Base-by-base conservation (phyloP, 1,140 invertebrate genomes). In the Capitella teleta region DNA sequence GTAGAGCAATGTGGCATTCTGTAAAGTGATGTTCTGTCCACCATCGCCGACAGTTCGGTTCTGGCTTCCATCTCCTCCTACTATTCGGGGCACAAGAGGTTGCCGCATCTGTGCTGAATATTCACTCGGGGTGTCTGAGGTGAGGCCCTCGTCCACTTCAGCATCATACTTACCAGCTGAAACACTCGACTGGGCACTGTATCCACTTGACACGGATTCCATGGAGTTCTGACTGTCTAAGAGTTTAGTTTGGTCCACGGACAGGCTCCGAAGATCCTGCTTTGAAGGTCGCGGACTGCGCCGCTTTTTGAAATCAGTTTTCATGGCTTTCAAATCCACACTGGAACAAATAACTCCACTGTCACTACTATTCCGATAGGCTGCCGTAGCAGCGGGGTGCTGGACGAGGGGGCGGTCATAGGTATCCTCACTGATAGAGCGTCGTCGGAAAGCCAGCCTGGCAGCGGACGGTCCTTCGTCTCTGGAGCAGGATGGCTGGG, bases 381-480 rank as follows among this genome's bases (percentile, higher is more conserved):
- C 23, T 6, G 16, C 45, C n/a, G 5, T 24, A 25, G 26, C 41
- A 6, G n/a, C 24, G 23, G 50, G 28, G 10, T 30, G 14, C 49
- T n/a, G n/a, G 21, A 26, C 8, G 26, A 23, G 24, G 4, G 16
- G 37, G 16, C 38, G 37, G 28, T 43, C 25, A 41, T 51, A 40
- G 18, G 36, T 43, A 24, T 53, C 52, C 21, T 53, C 46, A 28
- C 52, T 53, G 23, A 53, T 49, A 37, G 52, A 53, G 21, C 52
- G 36, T 6, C 52, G 21, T 21, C 52, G 23, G 38, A 49, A 53
- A 3, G 40, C 46, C 28, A n/a, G 10, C 23, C 52, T 26, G n/a
- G 46, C 47, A 28, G 19, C 49, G 6, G 18, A 10, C 38, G 10
- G 32, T 34, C 38, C 10, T 24, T 2, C 38, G 38, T 5, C 3